Base-by-base conservation (phyloP, 1,140 invertebrate species). In the Drosophila malerkotliana region DNA sequence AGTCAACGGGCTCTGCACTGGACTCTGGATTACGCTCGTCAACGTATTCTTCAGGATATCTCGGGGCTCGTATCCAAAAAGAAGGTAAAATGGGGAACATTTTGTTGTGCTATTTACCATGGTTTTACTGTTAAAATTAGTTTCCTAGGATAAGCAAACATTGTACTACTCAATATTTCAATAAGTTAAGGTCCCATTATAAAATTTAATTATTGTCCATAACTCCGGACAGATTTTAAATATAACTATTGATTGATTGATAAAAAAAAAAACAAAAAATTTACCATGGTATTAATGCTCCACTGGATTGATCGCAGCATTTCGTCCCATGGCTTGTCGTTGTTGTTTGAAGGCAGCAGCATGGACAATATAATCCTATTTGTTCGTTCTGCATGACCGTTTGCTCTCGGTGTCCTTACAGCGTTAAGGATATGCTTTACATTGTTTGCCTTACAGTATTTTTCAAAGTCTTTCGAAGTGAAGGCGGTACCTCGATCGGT, bases 401-500 rank as follows among this genome's bases (percentile, higher is more conserved):
- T 28, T 5, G 26, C 5, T 28, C 63, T 52, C 9, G 55, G 30
- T 24, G 12, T 58, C 21, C 54, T 58, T 9, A 53, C 18, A 5
- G 44, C 59, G 21, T 55, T 49, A 0, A 49, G 41, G 5, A 49
- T 39, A 6, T 63, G 44, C 15, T 66, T 66, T 41, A 32, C 8
- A 9, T 8, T 32, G 14, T 55, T 54, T 7, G 15, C 21, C 32
- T 48, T 48, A 8, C 30, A 49, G 32, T 39, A 26, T 24, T 64
- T 64, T 15, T 28, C 63, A 8, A 48, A 60, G 24, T 60, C 39
- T 32, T 45, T 45, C 1, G 48, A 57, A 57, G 26, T 28, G 6
- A 7, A 39, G 8, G 52, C 52, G 10, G 18, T 39, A 14, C 32
- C 45, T 8, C 24, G 53, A 41, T 66, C 53, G n/a, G 52, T 56